Conservation (phyloP, 2,113 vertebrate species). For the Pseudopipra pipra region DNA sequence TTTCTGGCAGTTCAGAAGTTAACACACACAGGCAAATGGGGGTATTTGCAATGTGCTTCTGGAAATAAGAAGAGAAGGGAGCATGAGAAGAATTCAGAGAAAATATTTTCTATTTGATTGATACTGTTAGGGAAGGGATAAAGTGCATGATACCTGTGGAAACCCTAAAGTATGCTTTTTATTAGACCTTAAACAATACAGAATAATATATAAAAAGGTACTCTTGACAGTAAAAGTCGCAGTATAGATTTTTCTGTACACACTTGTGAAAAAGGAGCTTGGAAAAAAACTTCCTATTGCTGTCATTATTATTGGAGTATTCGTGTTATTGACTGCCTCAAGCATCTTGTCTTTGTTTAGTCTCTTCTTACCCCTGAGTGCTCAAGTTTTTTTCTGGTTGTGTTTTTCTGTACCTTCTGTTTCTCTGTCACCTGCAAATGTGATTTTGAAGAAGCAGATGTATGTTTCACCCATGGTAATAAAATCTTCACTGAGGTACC, state of each 20-base stretch:
- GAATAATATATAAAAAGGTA: background rate
- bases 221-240: background rate
- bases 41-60: background rate
- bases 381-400: background rate
- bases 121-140: background rate
- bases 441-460: background rate
- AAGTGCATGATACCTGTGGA: background rate
- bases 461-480: background rate
- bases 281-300: background rate
- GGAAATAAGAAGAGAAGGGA: background rate
- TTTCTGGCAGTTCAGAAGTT: constrained; percentile 52
- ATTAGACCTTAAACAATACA: background rate
- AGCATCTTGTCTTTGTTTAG: constrained; percentile 23
- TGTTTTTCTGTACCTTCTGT: constrained; percentile 16
- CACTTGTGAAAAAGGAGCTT: background rate
- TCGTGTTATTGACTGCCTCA: constrained; percentile 14
- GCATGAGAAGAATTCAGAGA: background rate
- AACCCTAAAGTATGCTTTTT: background rate
- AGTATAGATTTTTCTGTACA: background rate
- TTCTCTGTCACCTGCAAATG: background rate
- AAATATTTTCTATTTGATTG: background rate
- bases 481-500: background rate
- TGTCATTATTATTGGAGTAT: background rate
- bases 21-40: background rate
- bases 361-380: background rate